Evolutionary conservation across 2,113 vertebrate species (phyloP).

Genomic region (Oreotragus oreotragus): DNA sequence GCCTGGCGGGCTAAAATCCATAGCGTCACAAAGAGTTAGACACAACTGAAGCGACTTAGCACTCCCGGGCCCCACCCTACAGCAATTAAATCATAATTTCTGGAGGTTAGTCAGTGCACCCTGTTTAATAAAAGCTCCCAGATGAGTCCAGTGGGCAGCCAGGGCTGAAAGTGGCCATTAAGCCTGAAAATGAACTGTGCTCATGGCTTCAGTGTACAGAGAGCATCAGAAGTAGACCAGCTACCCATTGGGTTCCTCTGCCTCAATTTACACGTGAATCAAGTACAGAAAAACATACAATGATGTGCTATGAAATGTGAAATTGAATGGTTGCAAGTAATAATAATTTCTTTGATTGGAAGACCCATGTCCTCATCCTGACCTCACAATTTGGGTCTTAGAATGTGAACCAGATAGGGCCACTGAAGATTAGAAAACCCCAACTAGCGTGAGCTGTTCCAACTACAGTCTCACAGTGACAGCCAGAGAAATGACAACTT

Average conservation of each 20-base stretch:
- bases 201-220: background rate
- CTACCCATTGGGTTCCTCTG: background rate
- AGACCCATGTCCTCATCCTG: background rate
- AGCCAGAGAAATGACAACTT: background rate
- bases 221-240: background rate
- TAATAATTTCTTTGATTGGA: background rate
- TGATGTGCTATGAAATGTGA: background rate
- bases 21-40: background rate
- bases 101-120: fast-evolving
- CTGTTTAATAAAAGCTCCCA: background rate
- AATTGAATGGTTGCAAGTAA: background rate
- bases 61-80: background rate
- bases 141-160: background rate
- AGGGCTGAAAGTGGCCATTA: background rate
- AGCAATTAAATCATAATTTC: background rate
- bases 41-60: background rate
- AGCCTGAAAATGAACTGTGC: background rate
- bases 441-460: background rate
- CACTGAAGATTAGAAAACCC: background rate
- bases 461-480: background rate
- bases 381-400: background rate
- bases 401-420: background rate
- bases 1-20: background rate
- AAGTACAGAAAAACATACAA: background rate
- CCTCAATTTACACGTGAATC: background rate